phyloP scores from a whole-genome alignment of 2,888 invertebrate species.

The Candidula unifasciata region DNA sequence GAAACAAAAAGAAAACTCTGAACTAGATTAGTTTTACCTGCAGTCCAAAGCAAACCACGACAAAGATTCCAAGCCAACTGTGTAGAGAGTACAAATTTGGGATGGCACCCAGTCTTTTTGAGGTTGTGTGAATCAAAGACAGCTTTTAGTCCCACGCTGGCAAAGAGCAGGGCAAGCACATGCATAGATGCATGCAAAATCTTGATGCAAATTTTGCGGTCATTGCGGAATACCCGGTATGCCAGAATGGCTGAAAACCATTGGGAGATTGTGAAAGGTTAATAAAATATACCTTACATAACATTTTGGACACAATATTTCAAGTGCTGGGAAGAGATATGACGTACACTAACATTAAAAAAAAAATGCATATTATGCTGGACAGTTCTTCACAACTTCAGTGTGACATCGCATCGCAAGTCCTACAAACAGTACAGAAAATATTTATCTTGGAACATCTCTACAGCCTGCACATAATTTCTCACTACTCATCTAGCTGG shows the following conservation, averaged over 20 bases:
- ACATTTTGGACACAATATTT: too few species aligned
- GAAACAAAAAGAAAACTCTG: not conserved
- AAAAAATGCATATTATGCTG: too few species aligned
- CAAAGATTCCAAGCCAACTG: conserved; percentile 88
- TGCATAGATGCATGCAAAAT: conserved; percentile 86
- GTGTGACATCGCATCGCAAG: too few species aligned
- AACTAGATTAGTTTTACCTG: conserved; percentile 81
- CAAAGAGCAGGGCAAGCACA: conserved; percentile 83
- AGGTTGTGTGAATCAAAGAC: conserved; percentile 88
- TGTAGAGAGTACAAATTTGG: conserved; percentile 83
- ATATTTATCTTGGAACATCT: too few species aligned
- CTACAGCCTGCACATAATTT: too few species aligned
- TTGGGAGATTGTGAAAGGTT: not conserved
- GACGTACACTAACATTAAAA: too few species aligned
- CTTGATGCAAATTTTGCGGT: conserved; percentile 86
- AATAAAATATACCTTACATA: too few species aligned
- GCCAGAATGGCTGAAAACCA: conserved; percentile 85
- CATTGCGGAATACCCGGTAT: conserved; percentile 87
- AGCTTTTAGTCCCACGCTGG: conserved; percentile 85
- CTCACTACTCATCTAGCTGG: too few species aligned
- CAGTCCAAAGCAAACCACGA: conserved; percentile 85
- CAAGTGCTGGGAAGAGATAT: too few species aligned
- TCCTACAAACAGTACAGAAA: too few species aligned
- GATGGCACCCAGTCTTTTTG: conserved; percentile 60
- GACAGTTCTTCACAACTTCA: too few species aligned